Evolutionary conservation across 2,113 vertebrate species (phyloP).

Genomic region (Notechis scutatus): DNA sequence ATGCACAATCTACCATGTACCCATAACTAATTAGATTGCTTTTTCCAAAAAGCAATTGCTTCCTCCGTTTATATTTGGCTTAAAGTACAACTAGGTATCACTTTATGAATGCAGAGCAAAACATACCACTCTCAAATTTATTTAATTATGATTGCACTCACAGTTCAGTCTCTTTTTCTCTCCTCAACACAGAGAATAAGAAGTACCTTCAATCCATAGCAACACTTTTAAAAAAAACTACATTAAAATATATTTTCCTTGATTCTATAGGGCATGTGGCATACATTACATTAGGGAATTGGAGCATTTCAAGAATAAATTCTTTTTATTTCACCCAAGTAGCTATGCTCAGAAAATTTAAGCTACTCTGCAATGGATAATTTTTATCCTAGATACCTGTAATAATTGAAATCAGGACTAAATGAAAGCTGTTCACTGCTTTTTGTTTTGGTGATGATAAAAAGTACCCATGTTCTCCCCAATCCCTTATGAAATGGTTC

Average conservation of each 20-base stretch:
- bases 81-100: slow-evolving; percentile 60
- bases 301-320: background rate
- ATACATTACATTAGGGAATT: slow-evolving; percentile 23
- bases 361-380: background rate
- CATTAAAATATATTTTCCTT: slow-evolving; percentile 30
- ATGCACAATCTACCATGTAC: slow-evolving; percentile 48
- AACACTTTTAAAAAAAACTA: slow-evolving; percentile 53
- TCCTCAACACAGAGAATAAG: slow-evolving; percentile 41
- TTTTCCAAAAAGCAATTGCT: slow-evolving; percentile 65
- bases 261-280: background rate
- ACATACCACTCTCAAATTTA: slow-evolving; percentile 30
- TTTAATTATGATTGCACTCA: slow-evolving; percentile 36
- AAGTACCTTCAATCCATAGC: slow-evolving; percentile 33
- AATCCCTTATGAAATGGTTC: background rate
- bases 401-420: background rate
- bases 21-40: slow-evolving; percentile 56
- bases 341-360: slow-evolving; percentile 29
- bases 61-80: slow-evolving; percentile 59
- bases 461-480: background rate
- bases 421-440: background rate
- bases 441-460: background rate
- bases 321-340: background rate
- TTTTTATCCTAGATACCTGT: background rate
- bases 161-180: slow-evolving; percentile 39
- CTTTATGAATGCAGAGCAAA: slow-evolving; percentile 28